Percentiles rank a stretch among this genome's conserved stretches.
phyloP scores from a whole-genome alignment of 2,113 vertebrate species.

The Eublepharis macularius region DNA sequence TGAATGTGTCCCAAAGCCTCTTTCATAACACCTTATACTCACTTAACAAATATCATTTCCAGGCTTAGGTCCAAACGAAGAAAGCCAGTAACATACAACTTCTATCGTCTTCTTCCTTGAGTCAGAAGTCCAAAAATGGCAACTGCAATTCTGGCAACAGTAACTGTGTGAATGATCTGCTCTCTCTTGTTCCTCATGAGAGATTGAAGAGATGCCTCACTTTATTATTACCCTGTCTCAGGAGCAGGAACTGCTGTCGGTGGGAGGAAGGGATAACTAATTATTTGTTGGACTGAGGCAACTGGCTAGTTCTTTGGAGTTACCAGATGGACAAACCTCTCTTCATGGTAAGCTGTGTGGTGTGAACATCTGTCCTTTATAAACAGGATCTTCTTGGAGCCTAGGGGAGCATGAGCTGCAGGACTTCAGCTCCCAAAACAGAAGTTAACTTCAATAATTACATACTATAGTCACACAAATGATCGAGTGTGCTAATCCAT shows the following conservation, averaged over 20 bases:
- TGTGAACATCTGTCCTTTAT: conserved; percentile 62
- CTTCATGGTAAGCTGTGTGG: conserved; percentile 35
- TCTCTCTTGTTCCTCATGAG: neutral
- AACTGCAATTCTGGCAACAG: neutral
- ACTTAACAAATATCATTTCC: neutral
- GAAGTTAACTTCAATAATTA: neutral
- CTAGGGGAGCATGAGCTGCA: conserved; percentile 32
- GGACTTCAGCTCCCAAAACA: conserved; percentile 45
- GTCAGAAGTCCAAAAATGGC: neutral
- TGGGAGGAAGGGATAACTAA: conserved; percentile 52
- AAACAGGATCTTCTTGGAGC: conserved; percentile 44
- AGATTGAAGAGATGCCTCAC: neutral
- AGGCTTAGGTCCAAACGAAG: neutral
- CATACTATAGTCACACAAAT: neutral
- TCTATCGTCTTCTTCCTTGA: neutral
- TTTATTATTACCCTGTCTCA: conserved; percentile 6
- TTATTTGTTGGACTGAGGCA: conserved; percentile 61
- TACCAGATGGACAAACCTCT: conserved; percentile 62
- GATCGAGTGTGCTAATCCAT: neutral
- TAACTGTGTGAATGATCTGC: conserved; percentile 3
- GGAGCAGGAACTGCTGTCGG: conserved; percentile 44
- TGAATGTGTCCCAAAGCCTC: neutral
- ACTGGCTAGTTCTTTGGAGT: conserved; percentile 46
- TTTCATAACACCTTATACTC: neutral
- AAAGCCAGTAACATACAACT: neutral